A percentile compares a stretch with the other conserved stretches of the same genome.
Evolutionary conservation across 2,113 vertebrate genomes (phyloP).

Genomic region (Puffinus mauretanicus): DNA sequence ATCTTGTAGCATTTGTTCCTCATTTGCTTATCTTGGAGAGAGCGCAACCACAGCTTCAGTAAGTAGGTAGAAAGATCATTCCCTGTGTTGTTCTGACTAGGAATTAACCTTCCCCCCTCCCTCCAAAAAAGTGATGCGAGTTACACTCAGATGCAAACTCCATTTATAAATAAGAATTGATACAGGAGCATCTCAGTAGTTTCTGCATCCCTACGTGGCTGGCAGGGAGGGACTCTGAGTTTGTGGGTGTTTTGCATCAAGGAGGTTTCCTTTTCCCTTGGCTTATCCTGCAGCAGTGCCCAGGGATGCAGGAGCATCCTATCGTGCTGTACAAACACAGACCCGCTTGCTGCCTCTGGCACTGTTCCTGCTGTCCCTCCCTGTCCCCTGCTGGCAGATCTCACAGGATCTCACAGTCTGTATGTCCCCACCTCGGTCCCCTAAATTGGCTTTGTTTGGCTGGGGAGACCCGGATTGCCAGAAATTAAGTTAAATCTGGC

Average conservation of each 20-base stretch:
- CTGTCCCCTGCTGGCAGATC: background rate
- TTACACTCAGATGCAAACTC: background rate
- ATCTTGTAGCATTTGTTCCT: background rate
- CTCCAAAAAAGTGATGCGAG: rapidly evolving
- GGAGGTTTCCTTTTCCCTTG: background rate
- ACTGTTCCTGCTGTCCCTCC: background rate
- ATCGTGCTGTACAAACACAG: background rate
- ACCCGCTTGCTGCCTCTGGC: background rate
- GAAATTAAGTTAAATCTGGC: background rate
- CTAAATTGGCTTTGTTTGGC: background rate
- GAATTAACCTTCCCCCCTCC: background rate
- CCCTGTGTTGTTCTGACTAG: background rate
- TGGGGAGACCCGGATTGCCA: background rate
- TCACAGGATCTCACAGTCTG: background rate
- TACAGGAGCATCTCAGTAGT: background rate
- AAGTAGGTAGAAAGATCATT: background rate
- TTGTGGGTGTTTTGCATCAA: background rate
- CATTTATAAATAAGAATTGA: background rate
- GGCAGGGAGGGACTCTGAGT: background rate
- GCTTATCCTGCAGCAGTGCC: background rate
- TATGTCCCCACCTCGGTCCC: background rate
- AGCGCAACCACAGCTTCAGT: background rate
- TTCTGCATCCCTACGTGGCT: background rate
- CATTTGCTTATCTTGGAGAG: background rate
- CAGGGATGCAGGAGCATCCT: background rate